phyloP scores from a whole-genome alignment of 2,888 invertebrate species.

The Lagria hirta region DNA sequence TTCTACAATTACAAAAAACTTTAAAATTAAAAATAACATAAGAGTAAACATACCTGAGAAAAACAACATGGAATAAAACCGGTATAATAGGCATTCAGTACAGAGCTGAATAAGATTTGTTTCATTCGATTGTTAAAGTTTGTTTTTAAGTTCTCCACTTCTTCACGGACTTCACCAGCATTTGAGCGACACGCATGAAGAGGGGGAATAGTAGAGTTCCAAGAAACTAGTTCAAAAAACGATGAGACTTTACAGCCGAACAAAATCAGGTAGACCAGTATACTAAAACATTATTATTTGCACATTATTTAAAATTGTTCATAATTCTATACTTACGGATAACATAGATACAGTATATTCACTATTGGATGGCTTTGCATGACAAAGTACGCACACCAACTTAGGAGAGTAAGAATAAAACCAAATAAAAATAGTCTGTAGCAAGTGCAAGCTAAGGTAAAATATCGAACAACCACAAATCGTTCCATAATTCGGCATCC shows the following conservation, averaged over 20 bases:
- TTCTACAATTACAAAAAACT: conserved; percentile 51
- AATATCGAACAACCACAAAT: conserved; percentile 36
- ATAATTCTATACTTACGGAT: conserved; percentile 74
- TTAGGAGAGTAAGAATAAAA: conserved; percentile 61
- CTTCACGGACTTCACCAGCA: conserved; percentile 72
- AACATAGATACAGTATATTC: conserved; percentile 81
- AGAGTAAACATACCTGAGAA: conserved; percentile 66
- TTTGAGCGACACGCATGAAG: conserved; percentile 77
- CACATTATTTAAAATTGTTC: conserved; percentile 2
- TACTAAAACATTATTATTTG: conserved; percentile 55
- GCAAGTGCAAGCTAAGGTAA: conserved; percentile 30
- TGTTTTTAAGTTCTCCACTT: conserved; percentile 79
- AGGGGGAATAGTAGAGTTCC: conserved; percentile 56
- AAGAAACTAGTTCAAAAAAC: conserved; percentile 66
- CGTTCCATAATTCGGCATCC: conserved; percentile 44
- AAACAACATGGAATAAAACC: conserved; percentile 89
- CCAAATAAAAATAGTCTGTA: conserved; percentile 62
- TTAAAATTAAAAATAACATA: background rate
- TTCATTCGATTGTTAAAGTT: conserved; percentile 91
- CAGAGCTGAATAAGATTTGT: conserved; percentile 77
- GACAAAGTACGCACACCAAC: conserved; percentile 72
- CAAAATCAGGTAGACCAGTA: conserved; percentile 75
- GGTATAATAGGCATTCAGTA: conserved; percentile 84
- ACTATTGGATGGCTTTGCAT: conserved; percentile 73
- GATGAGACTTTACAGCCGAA: conserved; percentile 79